Evolutionary conservation across 2,888 invertebrate genomes (phyloP).

Genomic region (Perizoma affinitatum): DNA sequence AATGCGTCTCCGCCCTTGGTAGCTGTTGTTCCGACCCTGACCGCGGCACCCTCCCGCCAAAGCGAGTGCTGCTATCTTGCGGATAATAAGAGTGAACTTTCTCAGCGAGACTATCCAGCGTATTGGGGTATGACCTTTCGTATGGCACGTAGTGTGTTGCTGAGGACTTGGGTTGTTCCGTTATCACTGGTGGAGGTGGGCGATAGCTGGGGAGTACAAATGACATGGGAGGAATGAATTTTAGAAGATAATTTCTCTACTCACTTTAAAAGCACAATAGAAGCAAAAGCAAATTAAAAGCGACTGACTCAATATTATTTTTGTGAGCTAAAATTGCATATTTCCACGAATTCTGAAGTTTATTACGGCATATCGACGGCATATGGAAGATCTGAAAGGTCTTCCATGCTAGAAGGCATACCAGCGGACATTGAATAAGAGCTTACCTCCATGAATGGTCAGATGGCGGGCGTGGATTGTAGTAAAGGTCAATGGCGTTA

Average conservation of each 20-base stretch:
- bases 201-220: slow-evolving; percentile 85
- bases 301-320: too few species aligned
- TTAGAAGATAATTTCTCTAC: too few species aligned
- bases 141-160: slow-evolving; percentile 94
- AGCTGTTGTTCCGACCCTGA: slow-evolving; percentile 97
- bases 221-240: too few species aligned
- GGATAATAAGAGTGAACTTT: slow-evolving; percentile 95
- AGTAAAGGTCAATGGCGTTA: slow-evolving; percentile 89
- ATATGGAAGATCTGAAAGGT: slow-evolving; percentile 74
- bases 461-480: slow-evolving; percentile 89
- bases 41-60: slow-evolving; percentile 87
- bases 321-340: too few species aligned
- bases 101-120: slow-evolving; percentile 95
- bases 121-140: slow-evolving; percentile 93
- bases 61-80: slow-evolving; percentile 70
- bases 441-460: slow-evolving; percentile 82
- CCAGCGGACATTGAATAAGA: slow-evolving; percentile 13
- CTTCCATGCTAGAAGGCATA: slow-evolving; percentile 26
- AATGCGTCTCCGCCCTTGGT: slow-evolving; percentile 92
- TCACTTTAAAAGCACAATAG: too few species aligned
- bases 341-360: too few species aligned
- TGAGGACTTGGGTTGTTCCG: slow-evolving; percentile 93
- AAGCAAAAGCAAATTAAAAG: too few species aligned
- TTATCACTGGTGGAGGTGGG: slow-evolving; percentile 94
- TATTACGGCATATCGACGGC: slow-evolving; percentile 64